Evolutionary conservation across 2,797 vertebrate genomes (phyloP).

Genomic region (Fringilla coelebs): DNA sequence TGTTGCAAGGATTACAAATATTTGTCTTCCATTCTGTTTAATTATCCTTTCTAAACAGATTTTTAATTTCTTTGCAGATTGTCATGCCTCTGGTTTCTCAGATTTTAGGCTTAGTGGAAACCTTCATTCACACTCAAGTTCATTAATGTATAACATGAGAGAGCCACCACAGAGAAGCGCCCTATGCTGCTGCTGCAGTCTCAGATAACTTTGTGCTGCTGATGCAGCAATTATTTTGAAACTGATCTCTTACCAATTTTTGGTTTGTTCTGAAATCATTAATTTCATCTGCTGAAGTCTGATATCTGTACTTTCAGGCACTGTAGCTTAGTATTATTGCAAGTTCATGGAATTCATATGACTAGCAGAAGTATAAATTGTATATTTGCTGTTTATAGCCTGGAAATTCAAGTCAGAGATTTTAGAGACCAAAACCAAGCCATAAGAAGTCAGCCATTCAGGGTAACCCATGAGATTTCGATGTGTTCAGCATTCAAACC

Average conservation of each 20-base stretch:
- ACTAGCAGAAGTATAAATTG: neutral
- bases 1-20: neutral
- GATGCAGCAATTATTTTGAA: neutral
- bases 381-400: neutral
- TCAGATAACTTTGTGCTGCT: neutral
- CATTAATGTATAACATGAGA: neutral
- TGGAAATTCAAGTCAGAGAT: neutral
- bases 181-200: neutral
- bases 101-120: neutral
- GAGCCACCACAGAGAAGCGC: neutral
- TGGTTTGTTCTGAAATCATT: neutral
- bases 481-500: neutral
- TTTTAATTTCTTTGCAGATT: neutral
- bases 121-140: neutral
- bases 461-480: neutral
- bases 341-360: neutral
- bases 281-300: neutral
- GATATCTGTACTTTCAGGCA: neutral
- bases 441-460: neutral
- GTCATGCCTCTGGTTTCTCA: neutral
- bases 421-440: neutral
- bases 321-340: neutral
- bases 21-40: neutral
- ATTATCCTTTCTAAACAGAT: neutral
- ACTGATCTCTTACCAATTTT: neutral